phyloP scores from a whole-genome alignment of 2,113 vertebrate species.

The Catharus minimus region DNA sequence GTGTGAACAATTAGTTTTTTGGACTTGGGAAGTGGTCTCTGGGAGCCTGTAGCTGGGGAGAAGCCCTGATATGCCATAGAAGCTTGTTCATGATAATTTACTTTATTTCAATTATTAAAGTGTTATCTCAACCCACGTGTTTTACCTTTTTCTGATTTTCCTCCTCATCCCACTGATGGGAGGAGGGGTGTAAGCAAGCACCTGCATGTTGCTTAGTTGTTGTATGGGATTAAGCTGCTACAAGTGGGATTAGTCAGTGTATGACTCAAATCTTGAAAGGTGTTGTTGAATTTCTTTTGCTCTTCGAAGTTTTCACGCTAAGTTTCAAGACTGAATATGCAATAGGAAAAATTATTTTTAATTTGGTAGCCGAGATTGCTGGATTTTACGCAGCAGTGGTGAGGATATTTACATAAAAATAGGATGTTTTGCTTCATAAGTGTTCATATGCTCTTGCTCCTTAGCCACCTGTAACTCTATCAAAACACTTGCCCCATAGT shows the following conservation, averaged over 20 bases:
- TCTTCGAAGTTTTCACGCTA: not conserved
- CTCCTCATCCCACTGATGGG: not conserved
- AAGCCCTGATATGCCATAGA: not conserved
- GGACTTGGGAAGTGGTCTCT: not conserved
- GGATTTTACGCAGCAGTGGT: not conserved
- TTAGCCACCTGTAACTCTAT: not conserved
- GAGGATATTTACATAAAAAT: not conserved
- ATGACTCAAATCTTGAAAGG: not conserved
- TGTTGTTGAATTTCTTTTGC: not conserved
- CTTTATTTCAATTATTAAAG: not conserved
- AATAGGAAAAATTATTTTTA: not conserved
- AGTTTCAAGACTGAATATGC: not conserved
- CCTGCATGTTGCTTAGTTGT: not conserved
- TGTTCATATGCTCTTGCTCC: not conserved
- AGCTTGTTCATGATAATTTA: not conserved
- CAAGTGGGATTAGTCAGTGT: not conserved
- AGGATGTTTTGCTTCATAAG: not conserved
- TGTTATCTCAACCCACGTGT: accelerated
- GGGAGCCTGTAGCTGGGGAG: not conserved
- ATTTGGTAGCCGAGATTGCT: not conserved
- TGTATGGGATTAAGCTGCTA: not conserved
- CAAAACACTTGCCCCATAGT: not conserved
- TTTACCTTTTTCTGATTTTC: not conserved
- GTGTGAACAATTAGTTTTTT: not conserved
- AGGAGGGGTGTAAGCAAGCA: not conserved